phyloP scores from a whole-genome alignment of 2,797 vertebrate species.

The Ctenopoma multispine region DNA sequence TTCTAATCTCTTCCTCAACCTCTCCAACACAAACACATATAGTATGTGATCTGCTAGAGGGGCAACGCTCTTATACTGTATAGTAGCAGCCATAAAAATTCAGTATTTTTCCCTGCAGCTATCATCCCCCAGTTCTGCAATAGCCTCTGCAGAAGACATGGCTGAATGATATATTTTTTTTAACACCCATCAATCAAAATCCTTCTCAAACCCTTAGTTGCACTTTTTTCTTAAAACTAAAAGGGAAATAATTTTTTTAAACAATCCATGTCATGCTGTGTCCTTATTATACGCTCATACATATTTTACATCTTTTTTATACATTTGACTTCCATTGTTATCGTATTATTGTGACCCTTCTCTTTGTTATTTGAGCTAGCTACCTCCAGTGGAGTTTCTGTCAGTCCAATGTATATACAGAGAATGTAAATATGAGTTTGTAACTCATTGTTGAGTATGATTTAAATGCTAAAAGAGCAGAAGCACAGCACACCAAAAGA shows the following conservation, averaged over 20 bases:
- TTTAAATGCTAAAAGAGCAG: not conserved
- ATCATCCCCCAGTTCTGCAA: not conserved
- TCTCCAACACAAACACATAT: not conserved
- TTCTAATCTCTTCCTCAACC: not conserved
- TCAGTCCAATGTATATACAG: not conserved
- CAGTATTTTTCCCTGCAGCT: not conserved
- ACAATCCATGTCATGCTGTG: not conserved
- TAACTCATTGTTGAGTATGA: too few species aligned
- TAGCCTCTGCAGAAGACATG: not conserved
- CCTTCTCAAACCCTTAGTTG: not conserved
- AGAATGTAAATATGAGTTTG: not conserved
- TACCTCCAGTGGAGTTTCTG: not conserved
- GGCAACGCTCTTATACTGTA: not conserved
- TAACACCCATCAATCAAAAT: constrained; percentile 6
- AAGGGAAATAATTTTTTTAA: not conserved
- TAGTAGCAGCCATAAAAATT: constrained; percentile 2
- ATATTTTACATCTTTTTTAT: not conserved
- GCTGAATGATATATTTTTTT: constrained; percentile 19
- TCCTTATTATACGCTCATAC: not conserved
- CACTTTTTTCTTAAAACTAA: not conserved
- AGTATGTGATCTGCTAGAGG: not conserved
- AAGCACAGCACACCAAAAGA: not conserved
- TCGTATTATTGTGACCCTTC: not conserved
- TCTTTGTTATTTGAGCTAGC: not conserved
- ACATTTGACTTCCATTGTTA: not conserved